A percentile compares a stretch with the other conserved stretches of the same genome.
phyloP scores from a whole-genome alignment of 2,888 invertebrate genomes.

The Cephus runcator region DNA sequence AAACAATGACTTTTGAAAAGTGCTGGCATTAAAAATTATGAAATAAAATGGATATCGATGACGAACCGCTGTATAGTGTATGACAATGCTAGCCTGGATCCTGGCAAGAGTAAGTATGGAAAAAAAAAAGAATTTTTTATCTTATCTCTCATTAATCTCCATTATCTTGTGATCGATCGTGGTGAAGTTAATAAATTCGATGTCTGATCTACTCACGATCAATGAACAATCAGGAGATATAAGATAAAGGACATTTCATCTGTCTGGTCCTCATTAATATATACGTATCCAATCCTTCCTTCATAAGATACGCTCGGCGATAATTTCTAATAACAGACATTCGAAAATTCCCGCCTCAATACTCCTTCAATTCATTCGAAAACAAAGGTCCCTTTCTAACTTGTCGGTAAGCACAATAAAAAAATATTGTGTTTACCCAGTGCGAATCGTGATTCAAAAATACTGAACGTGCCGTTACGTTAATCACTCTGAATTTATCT shows the following conservation, averaged over 20 bases:
- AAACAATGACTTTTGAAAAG: background rate
- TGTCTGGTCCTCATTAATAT: constrained; percentile 24
- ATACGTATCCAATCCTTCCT: constrained; percentile 4
- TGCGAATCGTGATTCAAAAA: background rate
- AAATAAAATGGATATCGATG: background rate
- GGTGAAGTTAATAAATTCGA: background rate
- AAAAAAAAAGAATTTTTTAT: background rate
- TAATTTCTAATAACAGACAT: constrained; percentile 6
- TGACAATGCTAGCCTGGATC: background rate
- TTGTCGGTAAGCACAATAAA: background rate
- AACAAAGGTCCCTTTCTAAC: background rate
- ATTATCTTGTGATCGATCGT: background rate
- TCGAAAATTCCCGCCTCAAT: background rate
- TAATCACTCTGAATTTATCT: background rate
- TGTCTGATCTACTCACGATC: background rate
- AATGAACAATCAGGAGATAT: constrained; percentile 16
- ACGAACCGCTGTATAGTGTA: background rate
- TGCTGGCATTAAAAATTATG: background rate
- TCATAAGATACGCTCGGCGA: constrained; percentile 21
- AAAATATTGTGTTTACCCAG: background rate
- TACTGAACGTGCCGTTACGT: background rate
- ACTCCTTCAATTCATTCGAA: background rate
- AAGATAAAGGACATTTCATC: constrained; percentile 25
- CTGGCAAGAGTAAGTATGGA: background rate
- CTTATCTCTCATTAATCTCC: background rate